A percentile compares a stretch with the other conserved stretches of the same genome.
Conservation (phyloP, 2,113 vertebrate genomes). For the Leiothrix lutea region DNA sequence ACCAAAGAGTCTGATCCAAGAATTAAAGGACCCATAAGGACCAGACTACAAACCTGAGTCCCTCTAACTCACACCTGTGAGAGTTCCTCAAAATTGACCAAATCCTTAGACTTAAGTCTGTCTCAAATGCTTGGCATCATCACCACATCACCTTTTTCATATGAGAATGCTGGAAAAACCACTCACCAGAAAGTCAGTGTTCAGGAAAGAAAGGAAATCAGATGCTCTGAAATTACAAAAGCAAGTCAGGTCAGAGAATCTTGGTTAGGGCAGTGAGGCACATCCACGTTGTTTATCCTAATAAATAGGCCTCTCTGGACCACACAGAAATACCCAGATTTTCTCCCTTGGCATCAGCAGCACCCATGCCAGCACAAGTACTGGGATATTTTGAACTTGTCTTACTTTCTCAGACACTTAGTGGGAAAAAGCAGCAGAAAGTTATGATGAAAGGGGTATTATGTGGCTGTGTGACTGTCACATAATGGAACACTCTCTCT, state of each 20-base stretch:
- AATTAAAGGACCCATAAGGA: background rate
- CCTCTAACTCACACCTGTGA: background rate
- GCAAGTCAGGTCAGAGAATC: background rate
- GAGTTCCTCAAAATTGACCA: background rate
- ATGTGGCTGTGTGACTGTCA: background rate
- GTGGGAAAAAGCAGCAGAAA: constrained; percentile 14
- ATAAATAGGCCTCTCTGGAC: background rate
- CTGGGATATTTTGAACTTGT: background rate
- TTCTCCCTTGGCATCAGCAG: background rate
- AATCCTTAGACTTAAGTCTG: background rate
- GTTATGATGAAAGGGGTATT: constrained; percentile 13
- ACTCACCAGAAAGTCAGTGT: background rate
- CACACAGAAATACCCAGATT: background rate
- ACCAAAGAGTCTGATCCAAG: background rate
- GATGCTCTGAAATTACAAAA: background rate
- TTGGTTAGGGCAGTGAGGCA: background rate
- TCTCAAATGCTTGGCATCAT: background rate
- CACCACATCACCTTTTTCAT: background rate
- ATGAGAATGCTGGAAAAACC: background rate
- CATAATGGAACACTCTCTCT: constrained; percentile 40
- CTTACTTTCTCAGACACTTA: background rate
- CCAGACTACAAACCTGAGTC: background rate
- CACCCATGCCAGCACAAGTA: background rate
- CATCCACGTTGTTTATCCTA: background rate
- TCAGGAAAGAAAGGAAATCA: background rate